Conservation (phyloP, 2,113 vertebrate genomes). For the Corythoichthys intestinalis region DNA sequence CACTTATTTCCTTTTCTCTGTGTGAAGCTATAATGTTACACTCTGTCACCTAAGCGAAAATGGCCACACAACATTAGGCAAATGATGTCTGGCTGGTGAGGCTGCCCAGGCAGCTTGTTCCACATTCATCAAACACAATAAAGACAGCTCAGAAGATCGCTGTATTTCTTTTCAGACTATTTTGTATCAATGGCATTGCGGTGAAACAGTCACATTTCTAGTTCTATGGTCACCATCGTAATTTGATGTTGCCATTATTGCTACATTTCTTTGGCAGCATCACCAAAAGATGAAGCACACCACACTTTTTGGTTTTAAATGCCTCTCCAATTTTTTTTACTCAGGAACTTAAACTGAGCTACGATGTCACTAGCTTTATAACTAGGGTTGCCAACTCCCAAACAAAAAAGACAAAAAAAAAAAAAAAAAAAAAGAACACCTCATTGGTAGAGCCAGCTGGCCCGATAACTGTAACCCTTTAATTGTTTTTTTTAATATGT, state of each 20-base stretch:
- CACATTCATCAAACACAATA: constrained; percentile 55
- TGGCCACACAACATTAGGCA: constrained; percentile 75
- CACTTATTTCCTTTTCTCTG: constrained; percentile 9
- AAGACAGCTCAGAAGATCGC: not conserved
- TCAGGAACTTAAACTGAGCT: too few species aligned
- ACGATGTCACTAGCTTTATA: too few species aligned
- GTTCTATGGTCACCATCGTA: not conserved
- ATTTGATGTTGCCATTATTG: not conserved
- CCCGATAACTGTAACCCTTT: too few species aligned
- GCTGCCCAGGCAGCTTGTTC: constrained; percentile 64
- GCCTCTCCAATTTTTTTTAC: too few species aligned
- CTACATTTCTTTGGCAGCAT: too few species aligned
- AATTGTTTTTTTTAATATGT: too few species aligned
- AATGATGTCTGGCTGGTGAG: constrained; percentile 65
- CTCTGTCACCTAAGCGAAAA: constrained; percentile 59
- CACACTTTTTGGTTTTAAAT: too few species aligned
- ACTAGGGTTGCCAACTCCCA: too few species aligned
- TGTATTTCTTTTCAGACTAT: not conserved
- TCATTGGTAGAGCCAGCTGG: too few species aligned
- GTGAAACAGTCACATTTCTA: not conserved
- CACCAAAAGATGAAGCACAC: too few species aligned
- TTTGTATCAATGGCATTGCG: not conserved
- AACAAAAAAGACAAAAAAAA: too few species aligned
- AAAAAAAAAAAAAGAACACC: too few species aligned
- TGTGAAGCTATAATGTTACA: constrained; percentile 40